Base-by-base conservation (phyloP, 2,113 vertebrate genomes). In the Megaceryle torquata region DNA sequence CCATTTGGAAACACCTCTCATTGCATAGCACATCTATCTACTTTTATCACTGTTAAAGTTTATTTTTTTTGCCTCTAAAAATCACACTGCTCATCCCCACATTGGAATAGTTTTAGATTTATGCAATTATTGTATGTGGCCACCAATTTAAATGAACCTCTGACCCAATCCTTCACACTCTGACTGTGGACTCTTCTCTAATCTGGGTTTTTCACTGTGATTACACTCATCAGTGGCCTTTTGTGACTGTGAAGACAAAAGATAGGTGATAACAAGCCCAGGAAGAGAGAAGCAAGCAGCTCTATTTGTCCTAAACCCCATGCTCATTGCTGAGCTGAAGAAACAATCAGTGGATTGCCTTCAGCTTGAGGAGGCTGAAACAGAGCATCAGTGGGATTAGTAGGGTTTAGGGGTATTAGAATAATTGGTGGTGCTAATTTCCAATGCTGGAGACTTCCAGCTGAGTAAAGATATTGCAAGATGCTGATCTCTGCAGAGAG, bases 401-500 rank as follows among this genome's bases (percentile, higher is more conserved):
- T 68, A 86, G 43, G 68, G 35, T 3, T 96, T 88, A 82, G 69
- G 79, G 59, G 51, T 31, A 44, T 93, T 81, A 91, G 72, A 44
- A 86, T 91, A 93, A 93, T 90, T 95, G 64, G 46, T 86, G 60
- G 51, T 78, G 57, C 35, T 93, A 91, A 96, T 94, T 95, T 91
- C 61, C 72, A 60, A 7, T 67, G n/a, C 46, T 48, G 84, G n/a
- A 82, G 80, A 69, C 87, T 74, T 95, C 48, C 65, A 94, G n/a
- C 70, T 83, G 90, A 78, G 60, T 56, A 39, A 60, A 74, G 82
- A n/a, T 21, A 37, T 35, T 48, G 35, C 39, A 59, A 54, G 54
- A 50, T 60, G 50, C 26, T 68, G 65, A 10, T 77, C 22, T 48
- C 39, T 26, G 16, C 22, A 33, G 79, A 78, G 15, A 76, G 50